Conservation (phyloP, 2,797 vertebrate genomes). For the Chelon auratus region DNA sequence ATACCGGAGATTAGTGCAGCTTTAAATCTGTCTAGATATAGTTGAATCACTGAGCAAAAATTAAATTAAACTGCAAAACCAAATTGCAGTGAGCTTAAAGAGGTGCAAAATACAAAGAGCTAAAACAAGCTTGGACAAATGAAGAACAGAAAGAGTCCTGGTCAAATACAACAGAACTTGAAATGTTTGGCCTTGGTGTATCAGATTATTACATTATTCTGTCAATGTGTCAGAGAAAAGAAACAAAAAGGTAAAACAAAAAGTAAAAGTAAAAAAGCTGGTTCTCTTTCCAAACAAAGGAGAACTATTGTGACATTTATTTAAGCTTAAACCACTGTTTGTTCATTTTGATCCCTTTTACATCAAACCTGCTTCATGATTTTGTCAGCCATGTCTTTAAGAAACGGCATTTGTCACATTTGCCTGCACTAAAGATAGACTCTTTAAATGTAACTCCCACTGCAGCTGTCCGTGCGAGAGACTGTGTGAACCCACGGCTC, state of each 20-base stretch:
- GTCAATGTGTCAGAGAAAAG: neutral
- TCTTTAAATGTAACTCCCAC: slow-evolving; percentile 47
- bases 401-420: neutral
- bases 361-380: neutral
- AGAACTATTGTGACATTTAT: neutral
- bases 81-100: neutral
- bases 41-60: too few species aligned
- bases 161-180: neutral
- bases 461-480: slow-evolving; percentile 31
- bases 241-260: neutral
- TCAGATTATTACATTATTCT: neutral
- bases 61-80: neutral
- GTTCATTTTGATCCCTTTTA: neutral
- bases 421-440: slow-evolving; percentile 14
- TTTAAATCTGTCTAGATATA: neutral
- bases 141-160: neutral
- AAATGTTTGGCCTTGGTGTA: neutral
- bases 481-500: slow-evolving; percentile 38
- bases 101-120: neutral
- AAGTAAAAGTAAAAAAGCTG: neutral
- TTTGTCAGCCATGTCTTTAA: slow-evolving; percentile 15
- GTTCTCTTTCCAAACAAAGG: neutral
- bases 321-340: neutral
- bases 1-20: neutral
- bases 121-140: neutral